Evolutionary conservation across 1,140 invertebrate species (phyloP), one percentile per base, ranked within the genome.

Genomic region (Penaeus japonicus): DNA sequence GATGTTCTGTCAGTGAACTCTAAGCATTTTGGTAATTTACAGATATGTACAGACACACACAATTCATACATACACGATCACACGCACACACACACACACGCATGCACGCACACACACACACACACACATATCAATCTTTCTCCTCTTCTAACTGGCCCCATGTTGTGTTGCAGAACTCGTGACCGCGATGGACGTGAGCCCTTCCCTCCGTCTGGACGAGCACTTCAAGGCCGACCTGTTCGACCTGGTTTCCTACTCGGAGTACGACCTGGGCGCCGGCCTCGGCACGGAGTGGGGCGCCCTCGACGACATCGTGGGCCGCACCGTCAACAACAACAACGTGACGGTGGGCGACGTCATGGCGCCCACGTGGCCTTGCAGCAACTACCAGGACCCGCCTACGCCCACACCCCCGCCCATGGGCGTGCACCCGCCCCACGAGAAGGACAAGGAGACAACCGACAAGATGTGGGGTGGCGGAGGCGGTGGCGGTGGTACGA

Each of bases 401-500:
- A 73, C 85, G 22, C 81, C 87, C n/a, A 70, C 88, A 0, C 54
- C 85, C 10, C 82, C 81, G 32, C 27, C 80, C 18, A 32, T 27
- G 17, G 30, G 32, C 18, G 77, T 27, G 22, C 77, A 75, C 78
- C 32, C 77, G 5, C 15, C 80, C 20, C 87, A 83, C 27, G 89
- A 89, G 27, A 89, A 89, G 73, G 84, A 89, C 18, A 89, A 89
- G 70, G 85, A 90, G 18, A 89, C 87, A n/a, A 90, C 85, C 59
- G 90, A 90, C 73, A 90, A 90, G n/a, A 90, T 90, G 90, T 90
- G 90, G 90, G 90, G 90, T 4, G 89, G 89, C 27, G 89, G 89
- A 55, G n/a, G n/a, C n/a, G n/a, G n/a, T n/a, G 89, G 89, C 27
- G 89, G 59, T 5, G 77, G 81, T 20, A 81, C 86, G 18, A 89